Evolutionary conservation across 2,888 invertebrate genomes (phyloP).

Genomic region (Hirtodrosophila duncani): DNA sequence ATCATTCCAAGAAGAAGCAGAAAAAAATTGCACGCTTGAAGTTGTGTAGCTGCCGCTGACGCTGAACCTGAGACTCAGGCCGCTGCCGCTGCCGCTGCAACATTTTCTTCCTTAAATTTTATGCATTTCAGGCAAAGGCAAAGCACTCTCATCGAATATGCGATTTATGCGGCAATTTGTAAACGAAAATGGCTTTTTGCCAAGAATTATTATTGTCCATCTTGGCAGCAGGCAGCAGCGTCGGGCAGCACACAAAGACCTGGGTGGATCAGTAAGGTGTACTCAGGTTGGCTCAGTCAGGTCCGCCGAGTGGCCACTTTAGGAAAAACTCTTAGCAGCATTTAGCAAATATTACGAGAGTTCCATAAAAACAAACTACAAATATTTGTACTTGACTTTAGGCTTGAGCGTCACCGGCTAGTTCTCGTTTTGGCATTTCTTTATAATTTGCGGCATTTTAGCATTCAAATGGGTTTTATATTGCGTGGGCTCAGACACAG

Average conservation of each 20-base stretch:
- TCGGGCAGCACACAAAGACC: constrained; percentile 20
- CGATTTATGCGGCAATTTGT: constrained; percentile 72
- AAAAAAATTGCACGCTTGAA: constrained; percentile 31
- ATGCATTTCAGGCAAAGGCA: constrained; percentile 41
- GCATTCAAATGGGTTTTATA: too few species aligned
- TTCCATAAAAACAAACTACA: constrained; percentile 47
- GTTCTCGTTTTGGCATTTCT: constrained; percentile 13
- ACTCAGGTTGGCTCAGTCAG: too few species aligned
- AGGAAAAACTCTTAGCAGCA: constrained; percentile 51
- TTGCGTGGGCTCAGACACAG: too few species aligned
- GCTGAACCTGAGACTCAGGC: too few species aligned
- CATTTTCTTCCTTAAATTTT: constrained; percentile 41
- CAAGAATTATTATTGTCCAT: constrained; percentile 72
- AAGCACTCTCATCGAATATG: constrained; percentile 68
- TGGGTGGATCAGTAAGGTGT: background rate
- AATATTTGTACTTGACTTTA: constrained; percentile 17
- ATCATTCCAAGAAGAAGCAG: constrained; percentile 7
- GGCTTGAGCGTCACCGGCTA: constrained; percentile 6
- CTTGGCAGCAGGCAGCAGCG: constrained; percentile 41
- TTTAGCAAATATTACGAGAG: constrained; percentile 62
- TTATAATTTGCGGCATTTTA: too few species aligned
- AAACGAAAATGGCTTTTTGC: constrained; percentile 73
- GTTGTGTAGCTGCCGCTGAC: too few species aligned
- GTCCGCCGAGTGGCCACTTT: background rate
- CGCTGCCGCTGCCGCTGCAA: constrained; percentile 8